A percentile compares a stretch with the other conserved stretches of the same genome.
Conservation (phyloP, 1,140 invertebrate genomes). For the Paralvinella palmiformis region DNA sequence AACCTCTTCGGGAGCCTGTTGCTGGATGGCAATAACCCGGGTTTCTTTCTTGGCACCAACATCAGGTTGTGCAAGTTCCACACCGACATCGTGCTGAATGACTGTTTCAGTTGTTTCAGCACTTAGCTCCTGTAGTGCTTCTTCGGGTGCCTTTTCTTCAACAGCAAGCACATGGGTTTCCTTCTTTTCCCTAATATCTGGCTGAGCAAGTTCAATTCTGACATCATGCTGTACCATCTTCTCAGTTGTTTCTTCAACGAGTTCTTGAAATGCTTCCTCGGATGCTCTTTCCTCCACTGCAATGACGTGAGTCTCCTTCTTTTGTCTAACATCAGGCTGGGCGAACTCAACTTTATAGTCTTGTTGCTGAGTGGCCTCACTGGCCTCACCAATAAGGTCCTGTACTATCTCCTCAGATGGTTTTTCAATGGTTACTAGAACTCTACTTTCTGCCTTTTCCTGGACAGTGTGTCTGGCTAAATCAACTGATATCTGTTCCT, state of each 20-base stretch:
- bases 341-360: conserved; percentile 9
- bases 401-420: background rate
- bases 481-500: conserved; percentile 13
- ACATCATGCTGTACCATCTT: conserved; percentile 14
- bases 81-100: background rate
- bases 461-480: background rate
- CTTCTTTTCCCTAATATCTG: background rate
- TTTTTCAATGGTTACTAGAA: conserved; percentile 2
- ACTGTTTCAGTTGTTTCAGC: background rate
- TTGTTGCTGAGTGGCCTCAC: conserved; percentile 8
- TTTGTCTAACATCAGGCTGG: conserved; percentile 5
- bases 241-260: conserved; percentile 4
- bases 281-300: conserved; percentile 3
- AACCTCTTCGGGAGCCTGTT: conserved; percentile 9
- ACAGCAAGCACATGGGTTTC: background rate
- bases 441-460: background rate
- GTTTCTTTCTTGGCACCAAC: conserved; percentile 7
- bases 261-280: background rate
- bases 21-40: background rate
- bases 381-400: background rate
- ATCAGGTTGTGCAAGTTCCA: conserved; percentile 4
- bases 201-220: conserved; percentile 13
- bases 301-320: conserved; percentile 9
- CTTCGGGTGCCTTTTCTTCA: conserved; percentile 7
- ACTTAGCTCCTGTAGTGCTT: conserved; percentile 5